phyloP scores from a whole-genome alignment of 2,888 invertebrate genomes.

The Folsomia manolachei region DNA sequence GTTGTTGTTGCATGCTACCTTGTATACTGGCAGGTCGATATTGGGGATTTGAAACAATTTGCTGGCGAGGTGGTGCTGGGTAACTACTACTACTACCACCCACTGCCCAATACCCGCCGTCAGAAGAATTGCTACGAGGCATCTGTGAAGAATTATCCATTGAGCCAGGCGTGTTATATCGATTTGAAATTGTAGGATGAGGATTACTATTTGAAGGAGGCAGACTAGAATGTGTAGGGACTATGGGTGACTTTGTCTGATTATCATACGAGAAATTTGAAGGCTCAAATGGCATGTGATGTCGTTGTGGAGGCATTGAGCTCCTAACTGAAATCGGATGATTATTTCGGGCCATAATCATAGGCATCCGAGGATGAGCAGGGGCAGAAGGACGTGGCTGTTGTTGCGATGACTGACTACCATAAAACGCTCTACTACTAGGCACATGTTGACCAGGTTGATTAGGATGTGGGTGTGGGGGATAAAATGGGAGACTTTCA shows the following conservation, averaged over 20 bases:
- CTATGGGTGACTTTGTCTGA: constrained; percentile 5
- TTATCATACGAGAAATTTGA: constrained; percentile 26
- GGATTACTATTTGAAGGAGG: background rate
- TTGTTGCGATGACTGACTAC: constrained; percentile 26
- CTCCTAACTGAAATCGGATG: background rate
- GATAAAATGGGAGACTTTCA: background rate
- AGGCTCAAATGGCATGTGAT: background rate
- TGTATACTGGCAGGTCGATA: no score
- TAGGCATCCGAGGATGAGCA: constrained; percentile 12
- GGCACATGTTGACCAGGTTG: constrained; percentile 13
- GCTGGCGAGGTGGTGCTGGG: background rate
- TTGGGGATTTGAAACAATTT: background rate
- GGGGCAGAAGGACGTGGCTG: constrained; percentile 27
- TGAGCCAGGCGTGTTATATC: background rate
- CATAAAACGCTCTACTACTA: constrained; percentile 19
- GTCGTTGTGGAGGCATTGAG: background rate
- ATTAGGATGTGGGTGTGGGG: constrained; percentile 4
- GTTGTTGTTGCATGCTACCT: background rate
- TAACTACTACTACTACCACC: no score
- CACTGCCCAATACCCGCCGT: background rate
- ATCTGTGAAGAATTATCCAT: background rate
- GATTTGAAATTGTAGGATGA: background rate
- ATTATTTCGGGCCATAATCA: background rate
- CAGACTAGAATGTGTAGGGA: background rate
- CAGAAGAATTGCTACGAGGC: no score